Percentiles rank a stretch among this genome's conserved stretches.
phyloP scores from a whole-genome alignment of 2,888 invertebrate species.

The Chloroclystis v-ata region DNA sequence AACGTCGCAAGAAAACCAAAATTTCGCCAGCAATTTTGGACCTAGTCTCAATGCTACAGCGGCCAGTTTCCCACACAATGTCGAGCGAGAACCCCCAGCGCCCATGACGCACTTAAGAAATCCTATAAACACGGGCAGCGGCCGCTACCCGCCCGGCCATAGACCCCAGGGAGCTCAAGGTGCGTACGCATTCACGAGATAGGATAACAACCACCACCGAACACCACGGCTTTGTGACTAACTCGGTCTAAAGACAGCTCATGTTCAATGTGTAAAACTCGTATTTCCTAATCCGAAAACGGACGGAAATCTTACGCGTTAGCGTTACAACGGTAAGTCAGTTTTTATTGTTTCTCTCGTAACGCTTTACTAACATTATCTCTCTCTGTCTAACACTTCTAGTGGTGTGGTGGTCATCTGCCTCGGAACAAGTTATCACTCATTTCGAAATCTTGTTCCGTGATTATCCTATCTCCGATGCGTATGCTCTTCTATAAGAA shows the following conservation, averaged over 20 bases:
- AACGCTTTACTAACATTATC: constrained; percentile 58
- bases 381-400: constrained; percentile 51
- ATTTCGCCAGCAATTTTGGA: constrained; percentile 65
- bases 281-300: constrained; percentile 29
- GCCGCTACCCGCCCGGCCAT: constrained; percentile 68
- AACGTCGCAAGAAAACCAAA: constrained; percentile 69
- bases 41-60: constrained; percentile 68
- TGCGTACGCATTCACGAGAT: constrained; percentile 49
- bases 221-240: constrained; percentile 69
- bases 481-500: constrained; percentile 44
- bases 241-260: constrained; percentile 69
- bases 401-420: constrained; percentile 73
- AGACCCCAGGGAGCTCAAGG: constrained; percentile 73
- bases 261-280: constrained; percentile 41
- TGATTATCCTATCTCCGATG: constrained; percentile 72
- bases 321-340: constrained; percentile 54
- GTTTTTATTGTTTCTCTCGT: constrained; percentile 45
- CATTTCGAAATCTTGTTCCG: constrained; percentile 40
- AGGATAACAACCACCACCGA: constrained; percentile 57
- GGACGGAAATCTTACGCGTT: constrained; percentile 24
- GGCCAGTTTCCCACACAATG: constrained; percentile 61
- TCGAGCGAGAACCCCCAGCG: constrained; percentile 64
- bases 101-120: constrained; percentile 72
- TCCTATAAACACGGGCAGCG: constrained; percentile 66
- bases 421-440: constrained; percentile 41